Evolutionary conservation across 2,797 vertebrate genomes (phyloP).

Genomic region (Chrosomus eos): DNA sequence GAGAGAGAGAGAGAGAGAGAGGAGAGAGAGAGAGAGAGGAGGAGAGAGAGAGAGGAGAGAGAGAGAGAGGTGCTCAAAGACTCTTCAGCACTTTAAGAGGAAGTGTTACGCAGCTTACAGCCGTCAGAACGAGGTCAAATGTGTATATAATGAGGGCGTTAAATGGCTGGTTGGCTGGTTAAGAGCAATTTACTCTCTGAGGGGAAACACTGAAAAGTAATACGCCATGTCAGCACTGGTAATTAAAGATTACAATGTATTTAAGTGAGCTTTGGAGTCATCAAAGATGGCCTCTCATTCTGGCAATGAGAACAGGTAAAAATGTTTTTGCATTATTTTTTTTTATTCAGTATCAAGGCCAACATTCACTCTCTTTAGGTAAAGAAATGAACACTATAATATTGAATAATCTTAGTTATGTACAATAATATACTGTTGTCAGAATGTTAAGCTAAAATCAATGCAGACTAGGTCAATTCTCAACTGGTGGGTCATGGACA

Average conservation of each 20-base stretch:
- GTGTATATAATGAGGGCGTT: slow-evolving; percentile 46
- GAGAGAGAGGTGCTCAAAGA: not conserved
- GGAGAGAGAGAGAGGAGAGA: not conserved
- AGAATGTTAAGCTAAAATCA: not conserved
- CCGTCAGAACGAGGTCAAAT: slow-evolving; percentile 43
- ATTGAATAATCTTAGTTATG: not conserved
- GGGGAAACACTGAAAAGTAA: slow-evolving; percentile 42
- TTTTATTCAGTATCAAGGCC: not conserved
- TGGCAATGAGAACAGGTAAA: not conserved
- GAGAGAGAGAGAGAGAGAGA: slow-evolving; percentile 2
- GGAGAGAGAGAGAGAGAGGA: not conserved
- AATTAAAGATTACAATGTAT: slow-evolving; percentile 35
- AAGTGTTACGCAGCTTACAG: slow-evolving; percentile 25
- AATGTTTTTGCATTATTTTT: not conserved
- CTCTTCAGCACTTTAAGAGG: slow-evolving; percentile 36
- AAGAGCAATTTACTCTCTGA: slow-evolving; percentile 35
- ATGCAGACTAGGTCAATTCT: not conserved
- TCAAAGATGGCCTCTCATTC: not conserved
- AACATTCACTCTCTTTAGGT: not conserved
- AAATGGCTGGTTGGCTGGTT: slow-evolving; percentile 44
- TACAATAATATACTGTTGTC: not conserved
- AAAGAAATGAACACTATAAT: not conserved
- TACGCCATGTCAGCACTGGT: slow-evolving; percentile 26
- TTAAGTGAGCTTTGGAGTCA: not conserved
- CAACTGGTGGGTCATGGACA: not conserved